Evolutionary conservation across 2,113 vertebrate species (phyloP).

Genomic region (Malurus alboscapulatus): DNA sequence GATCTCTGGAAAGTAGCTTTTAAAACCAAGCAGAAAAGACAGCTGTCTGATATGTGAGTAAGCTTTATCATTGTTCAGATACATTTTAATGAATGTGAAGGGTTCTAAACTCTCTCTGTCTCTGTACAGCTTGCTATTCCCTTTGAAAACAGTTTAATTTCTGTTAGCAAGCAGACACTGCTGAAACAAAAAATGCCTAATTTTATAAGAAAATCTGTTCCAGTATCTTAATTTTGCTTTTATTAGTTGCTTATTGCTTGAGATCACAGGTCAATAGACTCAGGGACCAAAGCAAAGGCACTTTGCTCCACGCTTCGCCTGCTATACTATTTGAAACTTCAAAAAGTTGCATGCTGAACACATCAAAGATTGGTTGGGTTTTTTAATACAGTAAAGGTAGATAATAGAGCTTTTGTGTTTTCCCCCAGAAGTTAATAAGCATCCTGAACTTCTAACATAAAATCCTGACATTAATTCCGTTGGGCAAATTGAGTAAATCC

Average conservation of each 20-base stretch:
- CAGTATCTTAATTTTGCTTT: conserved; percentile 32
- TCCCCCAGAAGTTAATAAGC: conserved; percentile 68
- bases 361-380: conserved; percentile 65
- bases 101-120: conserved; percentile 17
- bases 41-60: conserved; percentile 19
- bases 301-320: conserved; percentile 42
- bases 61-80: conserved; percentile 68
- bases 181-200: neutral
- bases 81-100: conserved; percentile 63
- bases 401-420: conserved; percentile 70
- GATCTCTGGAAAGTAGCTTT: conserved; percentile 61
- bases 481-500: conserved; percentile 44
- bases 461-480: conserved; percentile 44
- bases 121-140: neutral
- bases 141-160: conserved; percentile 53
- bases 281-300: neutral
- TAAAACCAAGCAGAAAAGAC: conserved; percentile 68
- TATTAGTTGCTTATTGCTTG: conserved; percentile 35
- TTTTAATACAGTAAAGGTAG: conserved; percentile 56
- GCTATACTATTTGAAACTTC: conserved; percentile 58
- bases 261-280: conserved; percentile 49
- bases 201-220: conserved; percentile 35
- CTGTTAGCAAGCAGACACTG: neutral
- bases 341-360: conserved; percentile 42
- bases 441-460: conserved; percentile 61